Evolutionary conservation across 1,140 invertebrate species (phyloP).

Genomic region (Pseudomyrmex concolor): DNA sequence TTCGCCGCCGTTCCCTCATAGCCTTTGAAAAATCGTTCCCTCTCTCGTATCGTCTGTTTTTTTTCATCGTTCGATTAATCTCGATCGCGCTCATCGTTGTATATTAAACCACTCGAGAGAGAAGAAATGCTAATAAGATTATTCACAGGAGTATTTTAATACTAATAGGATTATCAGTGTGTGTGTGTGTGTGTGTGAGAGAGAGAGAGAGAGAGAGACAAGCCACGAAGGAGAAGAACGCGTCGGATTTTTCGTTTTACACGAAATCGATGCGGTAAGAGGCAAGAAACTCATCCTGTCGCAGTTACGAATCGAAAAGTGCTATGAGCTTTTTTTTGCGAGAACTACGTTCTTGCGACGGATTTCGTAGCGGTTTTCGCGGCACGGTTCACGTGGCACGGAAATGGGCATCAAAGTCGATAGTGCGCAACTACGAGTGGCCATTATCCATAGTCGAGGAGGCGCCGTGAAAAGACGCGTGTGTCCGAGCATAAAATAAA

Average conservation of each 20-base stretch:
- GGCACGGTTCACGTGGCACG: not conserved
- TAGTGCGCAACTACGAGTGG: conserved; percentile 21
- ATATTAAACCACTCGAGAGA: not conserved
- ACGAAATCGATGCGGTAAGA: not conserved
- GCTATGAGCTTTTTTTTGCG: conserved; percentile 35
- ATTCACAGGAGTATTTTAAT: conserved; percentile 8
- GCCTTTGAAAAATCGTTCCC: conserved; percentile 26
- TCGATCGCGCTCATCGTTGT: conserved; percentile 6
- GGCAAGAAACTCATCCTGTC: not conserved
- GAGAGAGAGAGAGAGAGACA: no score
- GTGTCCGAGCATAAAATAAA: conserved; percentile 26
- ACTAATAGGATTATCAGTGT: not conserved
- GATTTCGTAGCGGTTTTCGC: not conserved
- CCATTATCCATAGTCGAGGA: conserved; percentile 33
- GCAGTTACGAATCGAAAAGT: not conserved
- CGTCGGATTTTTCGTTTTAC: not conserved
- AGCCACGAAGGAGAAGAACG: not conserved
- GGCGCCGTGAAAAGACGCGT: conserved; percentile 17
- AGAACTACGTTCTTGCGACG: not conserved
- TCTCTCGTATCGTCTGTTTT: not conserved
- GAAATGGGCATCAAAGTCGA: conserved; percentile 45
- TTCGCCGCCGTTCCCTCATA: not conserved
- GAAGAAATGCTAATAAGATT: not conserved
- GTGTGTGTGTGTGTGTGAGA: no score
- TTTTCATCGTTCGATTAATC: conserved; percentile 36